Percentiles rank a stretch among this genome's conserved stretches.
Conservation (phyloP, 2,888 invertebrate genomes). For the Seladonia tumulorum region DNA sequence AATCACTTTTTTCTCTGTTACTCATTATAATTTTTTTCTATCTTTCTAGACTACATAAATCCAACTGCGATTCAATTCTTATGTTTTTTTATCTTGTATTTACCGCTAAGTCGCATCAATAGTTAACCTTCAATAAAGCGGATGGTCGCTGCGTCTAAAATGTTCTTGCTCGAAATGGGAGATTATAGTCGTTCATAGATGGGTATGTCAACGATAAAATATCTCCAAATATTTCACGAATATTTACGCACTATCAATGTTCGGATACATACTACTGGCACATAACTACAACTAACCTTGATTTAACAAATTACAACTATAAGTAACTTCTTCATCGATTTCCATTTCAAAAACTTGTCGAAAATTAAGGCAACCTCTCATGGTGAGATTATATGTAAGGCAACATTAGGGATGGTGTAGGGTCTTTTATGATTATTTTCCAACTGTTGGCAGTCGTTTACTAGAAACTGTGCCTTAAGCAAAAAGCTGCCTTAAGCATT, state of each 20-base stretch:
- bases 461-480: neutral
- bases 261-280: slow-evolving; percentile 22
- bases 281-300: slow-evolving; percentile 52
- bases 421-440: slow-evolving; percentile 39
- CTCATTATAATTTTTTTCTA: slow-evolving; percentile 66
- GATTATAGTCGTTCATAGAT: slow-evolving; percentile 7
- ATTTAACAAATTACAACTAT: slow-evolving; percentile 50
- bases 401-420: neutral
- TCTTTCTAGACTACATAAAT: slow-evolving; percentile 30
- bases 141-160: slow-evolving; percentile 8
- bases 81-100: slow-evolving; percentile 27
- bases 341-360: slow-evolving; percentile 60
- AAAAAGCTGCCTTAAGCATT: neutral
- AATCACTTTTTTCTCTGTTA: slow-evolving; percentile 64
- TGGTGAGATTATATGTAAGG: slow-evolving; percentile 7
- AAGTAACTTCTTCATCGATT: slow-evolving; percentile 38
- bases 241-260: slow-evolving; percentile 23
- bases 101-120: slow-evolving; percentile 31
- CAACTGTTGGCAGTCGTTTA: slow-evolving; percentile 34
- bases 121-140: slow-evolving; percentile 44
- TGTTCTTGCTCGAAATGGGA: neutral
- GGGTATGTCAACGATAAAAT: slow-evolving; percentile 11
- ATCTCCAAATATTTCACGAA: slow-evolving; percentile 20
- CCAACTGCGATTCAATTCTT: slow-evolving; percentile 3
- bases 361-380: slow-evolving; percentile 54